These are phyloP conservation scores for Tinamus guttatus DNA, from an alignment of 2,113 vertebrate genomes.

Conservation along the genomic window DNA sequence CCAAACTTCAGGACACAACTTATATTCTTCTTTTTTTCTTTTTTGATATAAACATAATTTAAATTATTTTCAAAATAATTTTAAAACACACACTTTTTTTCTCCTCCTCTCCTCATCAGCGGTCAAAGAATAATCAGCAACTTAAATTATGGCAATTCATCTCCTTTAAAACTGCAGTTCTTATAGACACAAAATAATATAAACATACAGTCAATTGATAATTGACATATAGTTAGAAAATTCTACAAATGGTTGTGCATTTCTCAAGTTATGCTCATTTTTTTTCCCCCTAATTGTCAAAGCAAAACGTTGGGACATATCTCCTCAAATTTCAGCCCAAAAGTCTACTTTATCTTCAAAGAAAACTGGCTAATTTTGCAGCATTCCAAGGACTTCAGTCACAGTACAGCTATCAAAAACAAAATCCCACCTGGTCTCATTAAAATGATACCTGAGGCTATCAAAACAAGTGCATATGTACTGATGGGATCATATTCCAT, in stretches of 20 bases:
- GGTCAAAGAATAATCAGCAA: neutral
- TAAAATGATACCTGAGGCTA: neutral
- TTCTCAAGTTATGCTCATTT: neutral
- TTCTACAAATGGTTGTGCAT: neutral
- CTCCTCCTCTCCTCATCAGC: neutral
- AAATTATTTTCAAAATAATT: neutral
- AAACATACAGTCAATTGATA: neutral
- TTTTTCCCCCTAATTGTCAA: neutral
- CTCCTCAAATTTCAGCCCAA: neutral
- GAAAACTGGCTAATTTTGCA: neutral
- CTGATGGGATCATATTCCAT: neutral
- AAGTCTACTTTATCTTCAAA: neutral
- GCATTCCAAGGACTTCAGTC: neutral
- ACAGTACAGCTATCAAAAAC: neutral
- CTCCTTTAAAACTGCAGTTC: neutral
- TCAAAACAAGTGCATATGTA: neutral
- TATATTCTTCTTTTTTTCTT: neutral
- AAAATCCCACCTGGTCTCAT: neutral
- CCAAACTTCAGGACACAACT: neutral
- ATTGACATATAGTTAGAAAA: neutral
- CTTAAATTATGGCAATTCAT: neutral
- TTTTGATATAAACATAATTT: neutral
- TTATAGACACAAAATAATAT: neutral
- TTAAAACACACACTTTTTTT: neutral
- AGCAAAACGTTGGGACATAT: neutral